A percentile compares a stretch with the other conserved stretches of the same genome.
Conservation (phyloP, 64 coral and sea anemone species). For the Anthopleura sola region DNA sequence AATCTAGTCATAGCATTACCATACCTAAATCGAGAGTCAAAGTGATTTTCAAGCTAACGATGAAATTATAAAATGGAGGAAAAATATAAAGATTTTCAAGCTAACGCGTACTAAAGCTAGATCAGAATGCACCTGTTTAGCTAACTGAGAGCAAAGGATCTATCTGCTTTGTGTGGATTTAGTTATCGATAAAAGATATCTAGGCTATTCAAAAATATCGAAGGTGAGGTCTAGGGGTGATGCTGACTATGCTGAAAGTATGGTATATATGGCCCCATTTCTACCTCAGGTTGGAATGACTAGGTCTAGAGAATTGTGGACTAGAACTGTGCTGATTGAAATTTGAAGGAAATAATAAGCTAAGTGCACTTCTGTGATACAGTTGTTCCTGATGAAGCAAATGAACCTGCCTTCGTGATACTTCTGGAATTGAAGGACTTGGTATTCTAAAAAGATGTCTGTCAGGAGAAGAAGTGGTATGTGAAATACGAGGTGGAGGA, state of each 20-base stretch:
- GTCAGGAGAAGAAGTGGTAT: not conserved
- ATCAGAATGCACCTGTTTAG: no score
- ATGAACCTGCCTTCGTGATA: not conserved
- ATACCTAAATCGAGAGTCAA: no score
- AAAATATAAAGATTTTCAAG: no score
- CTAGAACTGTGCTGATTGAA: not conserved
- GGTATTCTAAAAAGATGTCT: not conserved
- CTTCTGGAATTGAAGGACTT: not conserved
- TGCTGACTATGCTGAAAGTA: not conserved
- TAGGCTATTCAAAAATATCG: not conserved
- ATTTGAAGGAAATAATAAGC: not conserved
- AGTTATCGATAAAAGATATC: not conserved
- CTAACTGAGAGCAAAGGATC: not conserved
- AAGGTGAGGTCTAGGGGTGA: not conserved
- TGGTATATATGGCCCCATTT: not conserved
- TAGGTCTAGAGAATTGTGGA: not conserved
- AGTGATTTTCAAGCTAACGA: no score
- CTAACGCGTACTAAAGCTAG: no score
- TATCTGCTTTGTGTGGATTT: not conserved
- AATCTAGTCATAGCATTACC: no score
- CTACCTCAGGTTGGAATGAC: not conserved
- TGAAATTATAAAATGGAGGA: no score
- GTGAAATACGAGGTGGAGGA: not conserved
- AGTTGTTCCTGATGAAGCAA: not conserved
- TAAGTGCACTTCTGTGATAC: not conserved